Evolutionary conservation across 2,888 invertebrate genomes (phyloP).

Genomic region (Meta bourneti): DNA sequence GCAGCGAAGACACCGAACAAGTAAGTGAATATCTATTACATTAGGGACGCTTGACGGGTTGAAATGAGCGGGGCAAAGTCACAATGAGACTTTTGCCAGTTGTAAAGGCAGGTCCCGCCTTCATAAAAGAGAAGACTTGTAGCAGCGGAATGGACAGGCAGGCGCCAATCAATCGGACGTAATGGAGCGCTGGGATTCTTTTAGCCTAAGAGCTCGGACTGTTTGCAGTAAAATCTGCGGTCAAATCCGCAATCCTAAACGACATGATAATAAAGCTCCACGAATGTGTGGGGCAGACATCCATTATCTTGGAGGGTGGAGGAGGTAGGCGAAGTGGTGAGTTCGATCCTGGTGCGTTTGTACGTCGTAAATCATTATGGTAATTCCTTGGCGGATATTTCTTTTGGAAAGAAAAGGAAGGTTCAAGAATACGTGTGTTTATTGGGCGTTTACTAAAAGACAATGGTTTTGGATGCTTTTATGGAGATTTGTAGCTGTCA

Average conservation of each 20-base stretch:
- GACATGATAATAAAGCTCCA: conserved; percentile 24
- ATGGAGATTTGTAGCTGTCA: too few species aligned
- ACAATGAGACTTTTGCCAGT: conserved; percentile 25
- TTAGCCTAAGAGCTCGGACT: conserved; percentile 26
- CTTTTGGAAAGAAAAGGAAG: too few species aligned
- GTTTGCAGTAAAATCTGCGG: conserved; percentile 55
- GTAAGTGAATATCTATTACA: too few species aligned
- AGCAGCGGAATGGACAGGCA: background rate
- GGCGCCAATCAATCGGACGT: conserved; percentile 62
- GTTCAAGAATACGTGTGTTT: too few species aligned
- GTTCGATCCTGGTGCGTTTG: background rate
- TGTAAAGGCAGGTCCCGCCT: conserved; percentile 42
- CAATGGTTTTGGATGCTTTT: too few species aligned
- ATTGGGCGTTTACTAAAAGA: too few species aligned
- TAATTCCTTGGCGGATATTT: too few species aligned
- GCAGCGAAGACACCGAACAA: too few species aligned
- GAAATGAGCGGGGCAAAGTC: background rate
- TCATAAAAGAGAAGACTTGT: conserved; percentile 20
- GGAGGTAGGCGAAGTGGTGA: background rate
- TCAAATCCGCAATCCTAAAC: conserved; percentile 12
- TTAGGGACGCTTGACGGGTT: too few species aligned
- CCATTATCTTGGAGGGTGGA: conserved; percentile 18
- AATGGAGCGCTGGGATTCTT: conserved; percentile 41
- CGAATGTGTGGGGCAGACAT: conserved; percentile 1
- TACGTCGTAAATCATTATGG: too few species aligned